Conservation (phyloP, 1,140 invertebrate genomes). For the Pomacea maculata region DNA sequence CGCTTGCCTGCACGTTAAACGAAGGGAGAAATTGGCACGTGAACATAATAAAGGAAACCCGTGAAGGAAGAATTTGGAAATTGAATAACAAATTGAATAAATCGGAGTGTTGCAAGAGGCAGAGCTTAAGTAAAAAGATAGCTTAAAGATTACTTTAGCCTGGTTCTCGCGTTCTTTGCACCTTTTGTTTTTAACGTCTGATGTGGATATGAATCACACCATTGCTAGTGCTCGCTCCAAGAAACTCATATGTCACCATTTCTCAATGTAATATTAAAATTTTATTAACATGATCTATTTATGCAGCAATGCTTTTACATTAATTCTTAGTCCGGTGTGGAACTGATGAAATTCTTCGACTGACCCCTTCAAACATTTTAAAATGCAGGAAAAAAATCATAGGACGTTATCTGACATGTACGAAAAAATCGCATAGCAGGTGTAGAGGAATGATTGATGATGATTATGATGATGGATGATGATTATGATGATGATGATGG, state of each 20-base stretch:
- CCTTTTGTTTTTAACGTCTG: neutral
- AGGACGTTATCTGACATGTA: neutral
- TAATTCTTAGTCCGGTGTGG: neutral
- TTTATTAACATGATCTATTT: neutral
- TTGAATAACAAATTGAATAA: too few species aligned
- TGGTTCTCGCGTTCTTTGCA: neutral
- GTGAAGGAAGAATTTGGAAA: too few species aligned
- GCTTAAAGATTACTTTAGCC: neutral
- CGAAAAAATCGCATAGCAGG: neutral
- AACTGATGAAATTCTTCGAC: neutral
- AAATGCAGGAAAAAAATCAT: neutral
- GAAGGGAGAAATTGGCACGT: neutral
- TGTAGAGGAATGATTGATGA: neutral
- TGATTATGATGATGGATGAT: neutral
- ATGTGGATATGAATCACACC: neutral
- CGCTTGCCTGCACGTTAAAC: constrained; percentile 27
- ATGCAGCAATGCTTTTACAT: neutral
- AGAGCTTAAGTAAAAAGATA: too few species aligned
- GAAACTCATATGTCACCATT: too few species aligned
- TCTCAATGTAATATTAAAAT: too few species aligned
- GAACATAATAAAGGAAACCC: too few species aligned
- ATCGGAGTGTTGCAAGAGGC: too few species aligned
- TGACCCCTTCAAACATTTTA: neutral
- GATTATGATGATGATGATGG: neutral
- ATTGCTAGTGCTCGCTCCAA: neutral